Percentiles rank a stretch among this genome's conserved stretches.
Evolutionary conservation across 2,113 vertebrate species (phyloP).

Genomic region (Psammodynastes pulverulentus): DNA sequence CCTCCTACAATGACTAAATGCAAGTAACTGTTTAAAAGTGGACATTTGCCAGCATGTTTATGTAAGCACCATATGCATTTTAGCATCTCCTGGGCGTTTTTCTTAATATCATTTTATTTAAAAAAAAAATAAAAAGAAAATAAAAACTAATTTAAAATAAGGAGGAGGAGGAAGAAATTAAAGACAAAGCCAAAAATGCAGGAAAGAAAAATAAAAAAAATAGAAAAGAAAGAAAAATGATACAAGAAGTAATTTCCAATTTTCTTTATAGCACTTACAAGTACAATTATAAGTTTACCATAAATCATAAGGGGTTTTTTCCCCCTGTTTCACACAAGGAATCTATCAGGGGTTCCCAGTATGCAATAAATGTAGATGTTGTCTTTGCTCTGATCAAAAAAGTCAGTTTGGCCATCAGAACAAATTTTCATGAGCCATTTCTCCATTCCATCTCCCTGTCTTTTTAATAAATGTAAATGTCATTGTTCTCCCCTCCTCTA

Average conservation of each 20-base stretch:
- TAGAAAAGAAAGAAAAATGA: not conserved
- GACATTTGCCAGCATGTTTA: not conserved
- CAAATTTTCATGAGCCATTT: not conserved
- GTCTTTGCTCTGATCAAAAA: not conserved
- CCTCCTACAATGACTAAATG: not conserved
- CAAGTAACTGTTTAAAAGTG: not conserved
- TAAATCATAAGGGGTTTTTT: not conserved
- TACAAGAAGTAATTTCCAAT: not conserved
- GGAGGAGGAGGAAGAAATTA: not conserved
- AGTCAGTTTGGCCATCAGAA: not conserved
- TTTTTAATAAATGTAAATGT: not conserved
- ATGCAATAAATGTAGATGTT: not conserved
- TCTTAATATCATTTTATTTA: not conserved
- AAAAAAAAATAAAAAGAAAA: not conserved
- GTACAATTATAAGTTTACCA: not conserved
- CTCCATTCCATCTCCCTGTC: not conserved
- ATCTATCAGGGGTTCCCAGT: not conserved
- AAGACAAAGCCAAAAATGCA: not conserved
- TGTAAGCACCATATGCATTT: not conserved
- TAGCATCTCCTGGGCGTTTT: not conserved
- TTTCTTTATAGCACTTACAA: not conserved
- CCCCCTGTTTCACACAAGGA: not conserved
- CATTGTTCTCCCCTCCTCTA: not conserved
- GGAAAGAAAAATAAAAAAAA: not conserved
- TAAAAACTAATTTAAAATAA: not conserved